These are phyloP conservation scores for Zhuqinia jingwanae DNA, from an alignment of 2,888 invertebrate species.

Conservation along the genomic window DNA sequence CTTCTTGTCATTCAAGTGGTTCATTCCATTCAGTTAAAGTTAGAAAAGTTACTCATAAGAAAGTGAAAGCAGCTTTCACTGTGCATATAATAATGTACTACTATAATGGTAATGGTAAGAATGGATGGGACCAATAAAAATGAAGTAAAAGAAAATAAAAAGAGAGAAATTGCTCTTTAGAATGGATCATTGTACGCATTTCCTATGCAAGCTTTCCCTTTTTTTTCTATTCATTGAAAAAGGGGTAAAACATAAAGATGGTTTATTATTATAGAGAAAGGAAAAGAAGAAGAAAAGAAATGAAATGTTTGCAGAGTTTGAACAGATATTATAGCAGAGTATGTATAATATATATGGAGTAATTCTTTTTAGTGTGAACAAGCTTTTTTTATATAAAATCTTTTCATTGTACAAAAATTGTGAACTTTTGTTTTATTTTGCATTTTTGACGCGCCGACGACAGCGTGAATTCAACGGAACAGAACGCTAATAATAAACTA, in stretches of 20 bases:
- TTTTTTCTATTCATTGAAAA: not conserved
- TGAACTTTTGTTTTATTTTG: too few relatives aligned
- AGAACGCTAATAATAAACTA: too few relatives aligned
- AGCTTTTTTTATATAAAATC: too few relatives aligned
- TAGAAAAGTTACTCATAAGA: not conserved
- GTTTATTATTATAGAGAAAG: not conserved
- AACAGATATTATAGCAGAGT: too few relatives aligned
- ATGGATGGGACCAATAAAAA: conserved; percentile 10
- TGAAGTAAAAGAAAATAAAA: conserved; percentile 8
- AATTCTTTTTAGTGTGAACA: conserved; percentile 17
- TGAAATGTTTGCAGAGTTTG: conserved; percentile 45
- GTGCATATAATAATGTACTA: too few relatives aligned
- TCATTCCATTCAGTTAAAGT: conserved; percentile 28
- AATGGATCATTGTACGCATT: conserved; percentile 53
- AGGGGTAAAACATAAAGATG: not conserved
- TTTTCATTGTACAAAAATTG: too few relatives aligned
- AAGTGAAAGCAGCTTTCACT: not conserved
- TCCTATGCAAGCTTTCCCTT: not conserved
- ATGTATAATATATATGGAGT: conserved; percentile 30
- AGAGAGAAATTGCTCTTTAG: not conserved
- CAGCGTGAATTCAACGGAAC: too few relatives aligned
- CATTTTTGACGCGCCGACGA: too few relatives aligned
- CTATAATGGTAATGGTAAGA: too few relatives aligned
- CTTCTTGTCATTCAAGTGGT: conserved; percentile 7
- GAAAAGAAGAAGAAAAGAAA: not conserved